These are phyloP conservation scores for Fragum fragum DNA, from an alignment of 2,888 invertebrate genomes.

Conservation along the genomic window DNA sequence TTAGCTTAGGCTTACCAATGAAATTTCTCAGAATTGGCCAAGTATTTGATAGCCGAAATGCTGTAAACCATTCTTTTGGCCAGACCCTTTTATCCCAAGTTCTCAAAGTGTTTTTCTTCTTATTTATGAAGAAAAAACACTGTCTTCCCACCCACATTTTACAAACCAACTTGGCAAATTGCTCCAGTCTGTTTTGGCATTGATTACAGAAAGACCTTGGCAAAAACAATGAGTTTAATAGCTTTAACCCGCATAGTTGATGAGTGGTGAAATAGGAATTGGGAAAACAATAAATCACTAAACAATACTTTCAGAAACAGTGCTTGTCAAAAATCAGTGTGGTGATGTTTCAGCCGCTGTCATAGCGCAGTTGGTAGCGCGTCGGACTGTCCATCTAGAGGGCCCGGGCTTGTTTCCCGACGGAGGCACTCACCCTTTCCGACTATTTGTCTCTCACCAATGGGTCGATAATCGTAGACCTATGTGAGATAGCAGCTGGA, in stretches of 20 bases:
- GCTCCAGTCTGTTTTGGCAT: slow-evolving; percentile 3
- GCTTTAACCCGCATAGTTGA: slow-evolving; percentile 3
- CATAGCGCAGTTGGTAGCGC: no score
- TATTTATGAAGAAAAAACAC: slow-evolving; percentile 1
- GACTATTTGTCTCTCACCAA: no score
- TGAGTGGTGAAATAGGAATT: not conserved
- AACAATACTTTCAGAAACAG: not conserved
- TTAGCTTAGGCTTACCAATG: no score
- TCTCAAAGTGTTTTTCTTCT: not conserved
- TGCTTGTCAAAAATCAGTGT: no score
- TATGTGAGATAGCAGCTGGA: no score
- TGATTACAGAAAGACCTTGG: not conserved
- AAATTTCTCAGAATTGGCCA: no score
- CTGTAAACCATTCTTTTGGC: not conserved
- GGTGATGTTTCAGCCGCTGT: no score
- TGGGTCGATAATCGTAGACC: no score
- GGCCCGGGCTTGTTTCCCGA: no score
- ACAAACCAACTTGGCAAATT: not conserved
- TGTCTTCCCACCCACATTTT: not conserved
- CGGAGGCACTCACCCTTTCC: no score
- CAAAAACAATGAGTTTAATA: slow-evolving; percentile 6
- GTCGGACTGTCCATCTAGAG: no score
- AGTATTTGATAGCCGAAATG: no score
- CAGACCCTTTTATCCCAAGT: not conserved
- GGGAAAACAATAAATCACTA: not conserved